phyloP scores from a whole-genome alignment of 1,140 invertebrate genomes.

The Danaus melanippus region DNA sequence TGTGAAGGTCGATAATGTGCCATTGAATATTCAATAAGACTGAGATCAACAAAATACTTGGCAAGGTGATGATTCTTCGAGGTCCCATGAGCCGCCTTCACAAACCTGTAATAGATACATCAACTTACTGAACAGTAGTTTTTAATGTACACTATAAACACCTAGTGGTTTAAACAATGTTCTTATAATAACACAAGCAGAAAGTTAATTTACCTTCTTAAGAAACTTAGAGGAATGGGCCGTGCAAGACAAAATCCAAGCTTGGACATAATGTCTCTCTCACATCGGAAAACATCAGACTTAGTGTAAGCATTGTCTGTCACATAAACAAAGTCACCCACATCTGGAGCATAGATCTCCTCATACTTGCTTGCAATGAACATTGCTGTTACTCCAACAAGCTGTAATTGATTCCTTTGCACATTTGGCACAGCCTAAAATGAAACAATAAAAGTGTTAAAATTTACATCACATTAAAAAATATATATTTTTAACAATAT shows the following conservation, averaged over 20 bases:
- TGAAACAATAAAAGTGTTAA: conserved; percentile 1
- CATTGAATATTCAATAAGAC: conserved; percentile 87
- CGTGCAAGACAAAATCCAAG: conserved; percentile 88
- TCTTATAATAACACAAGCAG: not conserved
- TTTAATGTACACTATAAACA: too few species aligned
- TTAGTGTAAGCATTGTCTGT: conserved; percentile 91
- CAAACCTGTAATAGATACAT: conserved; percentile 70
- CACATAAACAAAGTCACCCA: conserved; percentile 93
- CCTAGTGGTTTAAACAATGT: too few species aligned
- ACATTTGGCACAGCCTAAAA: conserved; percentile 65
- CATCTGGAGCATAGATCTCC: conserved; percentile 92
- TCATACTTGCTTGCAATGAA: conserved; percentile 96
- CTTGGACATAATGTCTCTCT: conserved; percentile 81
- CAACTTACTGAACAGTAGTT: too few species aligned
- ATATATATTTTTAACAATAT: not conserved
- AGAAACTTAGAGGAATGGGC: conserved; percentile 90
- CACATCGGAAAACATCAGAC: conserved; percentile 87
- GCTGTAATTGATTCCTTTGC: conserved; percentile 82
- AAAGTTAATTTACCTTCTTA: conserved; percentile 76
- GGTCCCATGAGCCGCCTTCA: conserved; percentile 77
- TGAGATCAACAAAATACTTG: conserved; percentile 94
- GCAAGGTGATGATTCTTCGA: conserved; percentile 85
- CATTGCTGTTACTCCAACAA: conserved; percentile 93
- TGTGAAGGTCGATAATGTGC: conserved; percentile 86
- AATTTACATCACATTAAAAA: not conserved